These are phyloP conservation scores for Anagyrus pseudococci DNA, from an alignment of 2,888 invertebrate species.

Conservation along the genomic window DNA sequence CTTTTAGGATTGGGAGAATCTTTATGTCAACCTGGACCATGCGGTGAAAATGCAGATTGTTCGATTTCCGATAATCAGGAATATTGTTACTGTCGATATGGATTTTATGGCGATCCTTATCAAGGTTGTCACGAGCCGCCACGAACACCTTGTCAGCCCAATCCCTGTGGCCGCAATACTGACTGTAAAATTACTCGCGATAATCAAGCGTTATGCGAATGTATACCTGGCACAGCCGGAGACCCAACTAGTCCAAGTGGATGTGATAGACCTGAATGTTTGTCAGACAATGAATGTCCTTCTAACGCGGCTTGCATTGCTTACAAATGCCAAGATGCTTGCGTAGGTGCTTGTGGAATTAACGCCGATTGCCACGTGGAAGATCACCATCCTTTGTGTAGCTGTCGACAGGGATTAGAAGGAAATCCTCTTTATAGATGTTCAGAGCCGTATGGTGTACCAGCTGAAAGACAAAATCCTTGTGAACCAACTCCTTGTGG, in stretches of 20 bases:
- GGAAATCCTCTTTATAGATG: slow-evolving; percentile 83
- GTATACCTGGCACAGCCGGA: slow-evolving; percentile 77
- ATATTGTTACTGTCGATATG: slow-evolving; percentile 81
- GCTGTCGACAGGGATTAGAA: slow-evolving; percentile 73
- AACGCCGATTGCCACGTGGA: slow-evolving; percentile 78
- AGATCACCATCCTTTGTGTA: slow-evolving; percentile 81
- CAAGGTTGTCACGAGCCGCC: slow-evolving; percentile 76
- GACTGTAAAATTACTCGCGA: slow-evolving; percentile 73
- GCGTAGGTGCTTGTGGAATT: slow-evolving; percentile 81
- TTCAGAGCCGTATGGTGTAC: slow-evolving; percentile 66
- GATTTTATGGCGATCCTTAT: slow-evolving; percentile 81
- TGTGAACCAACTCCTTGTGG: slow-evolving; percentile 82
- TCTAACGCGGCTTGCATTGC: slow-evolving; percentile 78
- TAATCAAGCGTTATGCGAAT: slow-evolving; percentile 76
- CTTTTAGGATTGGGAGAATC: slow-evolving; percentile 72
- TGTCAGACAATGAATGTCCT: slow-evolving; percentile 80
- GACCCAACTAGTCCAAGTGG: slow-evolving; percentile 76
- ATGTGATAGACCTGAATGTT: slow-evolving; percentile 82
- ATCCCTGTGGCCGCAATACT: slow-evolving; percentile 82
- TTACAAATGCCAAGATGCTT: slow-evolving; percentile 81
- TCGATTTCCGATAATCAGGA: slow-evolving; percentile 83
- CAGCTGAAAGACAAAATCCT: slow-evolving; percentile 67
- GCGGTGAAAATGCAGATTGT: slow-evolving; percentile 83
- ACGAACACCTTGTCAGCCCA: slow-evolving; percentile 75
- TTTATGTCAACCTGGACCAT: slow-evolving; percentile 82